Conservation (phyloP, 2,797 vertebrate genomes). For the Loris lydekkerianus region DNA sequence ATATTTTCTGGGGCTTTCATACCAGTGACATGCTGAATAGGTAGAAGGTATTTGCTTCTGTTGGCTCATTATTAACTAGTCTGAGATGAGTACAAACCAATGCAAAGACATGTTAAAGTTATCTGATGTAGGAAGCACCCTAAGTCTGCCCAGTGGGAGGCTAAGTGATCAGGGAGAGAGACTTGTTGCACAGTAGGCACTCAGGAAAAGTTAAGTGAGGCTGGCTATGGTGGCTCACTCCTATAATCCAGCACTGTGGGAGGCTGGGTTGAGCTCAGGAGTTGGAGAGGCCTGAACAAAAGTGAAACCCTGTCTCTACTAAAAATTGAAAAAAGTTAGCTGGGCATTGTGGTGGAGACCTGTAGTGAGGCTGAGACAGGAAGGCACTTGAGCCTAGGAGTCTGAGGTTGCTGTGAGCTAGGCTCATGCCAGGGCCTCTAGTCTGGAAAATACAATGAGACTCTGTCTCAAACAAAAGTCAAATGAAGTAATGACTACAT, state of each 20-base stretch:
- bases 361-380: too few species aligned
- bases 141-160: not conserved
- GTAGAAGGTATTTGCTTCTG: conserved; percentile 79
- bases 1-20: conserved; percentile 88
- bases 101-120: conserved; percentile 74
- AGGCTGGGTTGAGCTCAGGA: too few species aligned
- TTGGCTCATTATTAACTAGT: conserved; percentile 81
- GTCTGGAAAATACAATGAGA: too few species aligned
- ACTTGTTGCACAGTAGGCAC: not conserved
- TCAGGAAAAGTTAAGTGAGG: not conserved
- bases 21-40: conserved; percentile 84
- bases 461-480: not conserved
- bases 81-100: conserved; percentile 81
- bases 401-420: too few species aligned
- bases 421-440: too few species aligned
- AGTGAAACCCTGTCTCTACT: too few species aligned
- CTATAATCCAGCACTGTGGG: too few species aligned
- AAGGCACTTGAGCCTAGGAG: too few species aligned
- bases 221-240: too few species aligned
- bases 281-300: too few species aligned
- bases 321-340: too few species aligned
- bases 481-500: conserved; percentile 19
- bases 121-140: not conserved
- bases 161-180: not conserved
- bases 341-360: too few species aligned